These are phyloP conservation scores for Berghia stephanieae DNA, from an alignment of 1,140 invertebrate genomes.

Conservation along the genomic window DNA sequence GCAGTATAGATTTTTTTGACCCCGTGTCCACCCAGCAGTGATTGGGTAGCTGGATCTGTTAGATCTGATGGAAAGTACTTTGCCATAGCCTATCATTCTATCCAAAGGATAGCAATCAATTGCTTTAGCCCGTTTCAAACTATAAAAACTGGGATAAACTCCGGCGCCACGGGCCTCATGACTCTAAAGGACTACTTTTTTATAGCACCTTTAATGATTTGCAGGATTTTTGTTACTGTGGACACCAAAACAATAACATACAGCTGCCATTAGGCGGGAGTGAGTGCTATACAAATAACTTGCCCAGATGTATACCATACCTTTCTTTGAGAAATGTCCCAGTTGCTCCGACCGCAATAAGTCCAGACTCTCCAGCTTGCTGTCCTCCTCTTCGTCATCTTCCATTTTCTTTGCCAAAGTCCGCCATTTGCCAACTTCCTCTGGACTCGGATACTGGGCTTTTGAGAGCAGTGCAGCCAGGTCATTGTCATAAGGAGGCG, in stretches of 20 bases:
- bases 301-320: background rate
- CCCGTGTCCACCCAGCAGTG: too few relatives aligned
- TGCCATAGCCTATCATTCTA: too few relatives aligned
- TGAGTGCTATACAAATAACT: background rate
- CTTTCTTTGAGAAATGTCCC: constrained; percentile 13
- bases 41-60: too few relatives aligned
- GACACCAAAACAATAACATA: background rate
- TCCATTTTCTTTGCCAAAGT: background rate
- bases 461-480: constrained; percentile 30
- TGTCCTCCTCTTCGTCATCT: background rate
- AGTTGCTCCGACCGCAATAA: background rate
- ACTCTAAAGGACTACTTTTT: background rate
- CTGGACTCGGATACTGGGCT: background rate
- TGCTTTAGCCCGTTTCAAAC: too few relatives aligned
- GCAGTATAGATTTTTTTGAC: background rate
- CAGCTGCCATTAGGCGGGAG: background rate
- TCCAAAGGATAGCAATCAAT: background rate
- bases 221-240: background rate
- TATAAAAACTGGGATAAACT: background rate
- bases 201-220: background rate
- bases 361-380: background rate
- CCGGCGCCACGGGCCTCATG: background rate
- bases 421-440: constrained; percentile 21
- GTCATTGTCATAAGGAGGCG: constrained; percentile 38
- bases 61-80: too few relatives aligned